These are phyloP conservation scores for Aphaenogaster floridana DNA, from an alignment of 1,140 invertebrate species.

Conservation along the genomic window DNA sequence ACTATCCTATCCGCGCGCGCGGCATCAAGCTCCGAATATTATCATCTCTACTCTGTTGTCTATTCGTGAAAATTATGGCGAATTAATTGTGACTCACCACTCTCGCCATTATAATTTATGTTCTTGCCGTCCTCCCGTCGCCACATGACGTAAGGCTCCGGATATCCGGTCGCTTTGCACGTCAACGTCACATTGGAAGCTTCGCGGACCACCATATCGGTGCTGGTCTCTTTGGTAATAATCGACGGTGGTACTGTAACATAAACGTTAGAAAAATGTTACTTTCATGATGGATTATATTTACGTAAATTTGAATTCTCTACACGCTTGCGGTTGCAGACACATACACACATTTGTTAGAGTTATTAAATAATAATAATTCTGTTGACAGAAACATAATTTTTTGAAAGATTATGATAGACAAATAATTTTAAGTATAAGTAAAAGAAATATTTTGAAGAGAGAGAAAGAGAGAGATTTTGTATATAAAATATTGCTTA, in stretches of 20 bases:
- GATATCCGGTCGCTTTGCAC: slow-evolving; percentile 96
- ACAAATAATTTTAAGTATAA: neutral
- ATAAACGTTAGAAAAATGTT: slow-evolving; percentile 16
- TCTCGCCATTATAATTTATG: slow-evolving; percentile 94
- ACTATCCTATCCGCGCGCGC: neutral
- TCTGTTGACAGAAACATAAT: neutral
- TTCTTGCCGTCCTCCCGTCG: slow-evolving; percentile 95
- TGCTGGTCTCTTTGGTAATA: slow-evolving; percentile 94
- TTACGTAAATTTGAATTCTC: neutral
- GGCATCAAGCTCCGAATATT: neutral
- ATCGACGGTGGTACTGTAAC: slow-evolving; percentile 94
- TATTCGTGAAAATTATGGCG: slow-evolving; percentile 15
- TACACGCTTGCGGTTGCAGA: neutral
- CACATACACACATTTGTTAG: neutral
- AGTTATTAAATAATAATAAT: neutral
- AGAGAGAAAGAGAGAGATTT: too few species aligned
- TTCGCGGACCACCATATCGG: slow-evolving; percentile 96
- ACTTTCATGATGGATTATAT: neutral
- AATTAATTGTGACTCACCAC: slow-evolving; percentile 88
- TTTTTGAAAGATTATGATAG: neutral
- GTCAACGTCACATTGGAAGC: slow-evolving; percentile 94
- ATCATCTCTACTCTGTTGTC: neutral
- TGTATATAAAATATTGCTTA: slow-evolving; percentile 85
- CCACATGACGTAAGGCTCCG: slow-evolving; percentile 97
- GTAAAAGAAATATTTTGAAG: neutral